Evolutionary conservation across 2,797 vertebrate genomes (phyloP).

Genomic region (Argya squamiceps): DNA sequence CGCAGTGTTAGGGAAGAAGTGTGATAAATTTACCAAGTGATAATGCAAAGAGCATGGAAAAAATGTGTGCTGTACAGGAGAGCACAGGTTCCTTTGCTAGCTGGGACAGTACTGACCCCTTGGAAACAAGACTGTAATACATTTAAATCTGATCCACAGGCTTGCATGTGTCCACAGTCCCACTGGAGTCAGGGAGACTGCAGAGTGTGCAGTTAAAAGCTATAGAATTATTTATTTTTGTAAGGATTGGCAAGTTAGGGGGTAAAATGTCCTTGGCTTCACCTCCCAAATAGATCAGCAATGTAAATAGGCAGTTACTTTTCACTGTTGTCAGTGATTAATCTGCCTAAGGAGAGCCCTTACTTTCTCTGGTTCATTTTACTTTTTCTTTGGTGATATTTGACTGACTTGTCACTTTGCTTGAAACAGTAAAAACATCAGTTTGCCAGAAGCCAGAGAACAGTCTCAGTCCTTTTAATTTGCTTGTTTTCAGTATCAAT

Average conservation of each 20-base stretch:
- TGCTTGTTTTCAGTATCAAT: not conserved
- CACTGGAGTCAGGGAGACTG: not conserved
- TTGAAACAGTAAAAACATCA: not conserved
- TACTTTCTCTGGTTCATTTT: not conserved
- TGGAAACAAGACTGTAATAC: not conserved
- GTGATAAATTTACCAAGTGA: slow-evolving; percentile 42
- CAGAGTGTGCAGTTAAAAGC: not conserved
- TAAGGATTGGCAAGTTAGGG: not conserved
- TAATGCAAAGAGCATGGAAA: slow-evolving; percentile 41
- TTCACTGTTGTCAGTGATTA: not conserved
- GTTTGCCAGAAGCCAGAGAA: slow-evolving; percentile 1
- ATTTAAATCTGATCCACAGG: not conserved
- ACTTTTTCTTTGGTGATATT: slow-evolving; percentile 3
- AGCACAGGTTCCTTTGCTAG: not conserved
- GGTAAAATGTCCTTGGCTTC: not conserved
- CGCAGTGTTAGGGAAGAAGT: not conserved
- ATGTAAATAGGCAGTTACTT: not conserved
- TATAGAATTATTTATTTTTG: not conserved
- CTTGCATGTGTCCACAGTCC: not conserved
- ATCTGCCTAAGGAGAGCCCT: not conserved
- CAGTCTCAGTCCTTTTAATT: not conserved
- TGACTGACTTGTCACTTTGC: slow-evolving; percentile 26
- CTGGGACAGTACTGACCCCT: not conserved
- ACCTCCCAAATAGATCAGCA: not conserved
- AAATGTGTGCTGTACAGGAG: not conserved